Base-by-base conservation (phyloP, 2,113 vertebrate species). In the Callipepla squamata region DNA sequence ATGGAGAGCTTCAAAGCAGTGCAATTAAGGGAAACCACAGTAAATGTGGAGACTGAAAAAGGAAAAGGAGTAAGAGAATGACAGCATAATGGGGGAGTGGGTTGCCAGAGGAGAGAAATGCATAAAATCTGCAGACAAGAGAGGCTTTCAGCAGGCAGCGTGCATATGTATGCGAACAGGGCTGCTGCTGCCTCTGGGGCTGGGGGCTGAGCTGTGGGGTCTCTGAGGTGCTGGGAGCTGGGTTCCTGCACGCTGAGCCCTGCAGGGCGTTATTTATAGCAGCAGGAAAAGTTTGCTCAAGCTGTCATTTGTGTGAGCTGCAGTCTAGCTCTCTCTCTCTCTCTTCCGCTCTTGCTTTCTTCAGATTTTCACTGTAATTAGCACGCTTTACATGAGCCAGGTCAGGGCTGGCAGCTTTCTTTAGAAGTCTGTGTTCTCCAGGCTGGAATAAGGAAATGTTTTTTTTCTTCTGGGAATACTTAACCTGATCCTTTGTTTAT, bases 221-320 rank as follows among this genome's bases (percentile, higher is more conserved):
- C 74, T 25, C 51, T 2, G 61, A 65, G 65, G 75, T 66, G 80
- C 42, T n/a, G 73, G 59, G 42, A 51, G 91, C 80, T 84, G 93
- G 95, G 85, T 23, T 97, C 92, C 76, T 65, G 85, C 80, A 89
- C 63, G 34, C 23, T 30, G 53, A 59, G 94, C 61, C 72, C 92
- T 55, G 67, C 77, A 85, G 86, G 36, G 44, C 2, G 61, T 87
- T 98, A 96, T 97, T 97, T 97, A 90, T 97, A 94, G 96, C 94
- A 78, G 76, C 48, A 74, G 92, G 94, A 73, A 87, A 83, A 89
- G 92, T 91, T 92, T 92, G 94, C 85, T 83, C 82, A 94, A 87
- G 76, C 79, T 79, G 48, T 94, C 77, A 87, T 84, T 93, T 90
- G 84, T 89, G 79, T 84, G 65, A 89, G 45, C 13, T 42, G 70